Base-by-base conservation (phyloP, 2,113 vertebrate genomes). In the Myocastor coypus region DNA sequence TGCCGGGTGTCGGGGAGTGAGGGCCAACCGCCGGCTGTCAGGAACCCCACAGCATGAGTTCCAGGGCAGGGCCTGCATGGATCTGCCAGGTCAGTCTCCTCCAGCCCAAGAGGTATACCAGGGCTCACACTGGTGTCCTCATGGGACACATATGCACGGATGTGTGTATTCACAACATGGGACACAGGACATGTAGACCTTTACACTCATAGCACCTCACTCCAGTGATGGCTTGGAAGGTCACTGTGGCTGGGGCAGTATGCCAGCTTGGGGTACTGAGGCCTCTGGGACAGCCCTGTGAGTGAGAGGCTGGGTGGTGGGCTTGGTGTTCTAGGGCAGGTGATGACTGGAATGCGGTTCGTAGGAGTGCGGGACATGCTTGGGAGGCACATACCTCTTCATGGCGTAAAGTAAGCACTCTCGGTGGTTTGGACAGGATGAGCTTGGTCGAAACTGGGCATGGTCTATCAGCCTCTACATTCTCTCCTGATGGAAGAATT, bases 201-300 rank as follows among this genome's bases (percentile, higher is more conserved):
- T 37, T 50, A 12, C 0, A 4, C 63, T 9, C 16, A 2, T 1
- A 12, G 50, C 8, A 3, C 5, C 61, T 57, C 55, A 19, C n/a
- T 5, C 64, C 50, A 24, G 83, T 8, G 0, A 2, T 68, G 32
- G 37, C 40, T 68, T 73, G 10, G 34, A 93, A 61, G 55, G 28
- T 7, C 16, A 66, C 57, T 3, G 50, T 0, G 0, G 1, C 34
- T 11, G 59, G 69, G n/a, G 42, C 50, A 2, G 5, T 1, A 34
- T n/a, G 66, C 66, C 13, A 5, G 11, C 17, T 11, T 11, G 52
- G 59, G 0, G 1, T 8, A 26, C 66, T 34, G 30, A 73, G 66
- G 61, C 68, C 80, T 64, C 34, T 6, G 13, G 11, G 68, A 14
- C 34, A 22, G 89, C n/a, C 30, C 78, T 10, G 28, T 75, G 71